Conservation (phyloP, 2,113 vertebrate species). For the Protobothrops flavoviridis region DNA sequence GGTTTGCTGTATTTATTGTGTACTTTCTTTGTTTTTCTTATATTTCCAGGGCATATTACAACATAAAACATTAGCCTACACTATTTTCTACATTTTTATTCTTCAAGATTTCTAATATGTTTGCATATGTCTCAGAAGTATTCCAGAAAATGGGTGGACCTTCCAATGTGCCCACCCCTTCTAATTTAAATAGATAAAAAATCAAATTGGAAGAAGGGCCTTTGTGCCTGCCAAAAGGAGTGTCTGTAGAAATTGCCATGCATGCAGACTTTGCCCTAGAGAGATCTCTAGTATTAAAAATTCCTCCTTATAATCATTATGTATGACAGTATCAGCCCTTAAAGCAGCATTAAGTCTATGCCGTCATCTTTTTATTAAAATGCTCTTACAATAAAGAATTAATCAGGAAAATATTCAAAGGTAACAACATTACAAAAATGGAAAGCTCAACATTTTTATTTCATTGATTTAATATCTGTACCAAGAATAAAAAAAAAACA, state of each 20-base stretch:
- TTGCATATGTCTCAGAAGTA: background rate
- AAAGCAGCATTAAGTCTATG: background rate
- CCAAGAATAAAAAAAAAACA: background rate
- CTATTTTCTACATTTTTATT: background rate
- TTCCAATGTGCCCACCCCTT: background rate
- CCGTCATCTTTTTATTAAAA: background rate
- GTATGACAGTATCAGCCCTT: background rate
- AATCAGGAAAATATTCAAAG: background rate
- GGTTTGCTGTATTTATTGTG: background rate
- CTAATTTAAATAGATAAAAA: background rate
- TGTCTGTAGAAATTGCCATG: background rate
- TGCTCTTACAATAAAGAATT: background rate
- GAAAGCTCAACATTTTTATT: background rate
- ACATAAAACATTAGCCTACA: background rate
- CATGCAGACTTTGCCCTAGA: background rate
- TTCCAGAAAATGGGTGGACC: background rate
- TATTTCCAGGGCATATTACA: background rate
- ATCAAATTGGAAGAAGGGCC: background rate
- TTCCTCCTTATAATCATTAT: background rate
- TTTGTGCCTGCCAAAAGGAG: background rate
- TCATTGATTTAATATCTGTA: background rate
- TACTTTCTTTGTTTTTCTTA: background rate
- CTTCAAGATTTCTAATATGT: background rate
- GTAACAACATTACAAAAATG: background rate
- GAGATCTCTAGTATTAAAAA: background rate